These are phyloP conservation scores for Paraplagusia blochii DNA, from an alignment of 2,113 vertebrate genomes.

Conservation along the genomic window DNA sequence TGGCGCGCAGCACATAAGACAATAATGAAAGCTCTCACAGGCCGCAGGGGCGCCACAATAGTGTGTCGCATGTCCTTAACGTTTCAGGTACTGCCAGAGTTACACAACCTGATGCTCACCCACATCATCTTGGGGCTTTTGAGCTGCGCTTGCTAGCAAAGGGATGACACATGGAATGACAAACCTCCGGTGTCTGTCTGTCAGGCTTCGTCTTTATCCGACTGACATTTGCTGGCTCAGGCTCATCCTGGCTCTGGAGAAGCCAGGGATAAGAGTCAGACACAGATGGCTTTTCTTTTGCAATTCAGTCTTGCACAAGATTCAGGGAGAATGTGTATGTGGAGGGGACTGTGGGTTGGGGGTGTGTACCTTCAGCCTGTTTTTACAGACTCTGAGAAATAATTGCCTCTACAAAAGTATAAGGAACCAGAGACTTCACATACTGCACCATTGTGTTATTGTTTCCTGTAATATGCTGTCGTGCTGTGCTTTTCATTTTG, in stretches of 20 bases:
- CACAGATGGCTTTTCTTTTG: slow-evolving; percentile 62
- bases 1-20: slow-evolving; percentile 48
- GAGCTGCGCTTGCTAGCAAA: slow-evolving; percentile 62
- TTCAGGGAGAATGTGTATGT: slow-evolving; percentile 22
- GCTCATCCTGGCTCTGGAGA: slow-evolving; percentile 61
- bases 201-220: slow-evolving; percentile 70
- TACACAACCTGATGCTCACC: slow-evolving; percentile 61
- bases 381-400: slow-evolving; percentile 57
- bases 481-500: slow-evolving; percentile 1
- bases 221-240: slow-evolving; percentile 72
- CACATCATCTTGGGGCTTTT: slow-evolving; percentile 53
- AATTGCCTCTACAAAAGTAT: slow-evolving; percentile 35
- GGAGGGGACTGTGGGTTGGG: neutral
- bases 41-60: slow-evolving; percentile 56
- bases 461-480: slow-evolving; percentile 16
- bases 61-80: slow-evolving; percentile 34
- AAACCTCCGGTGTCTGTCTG: slow-evolving; percentile 70
- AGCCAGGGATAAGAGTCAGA: slow-evolving; percentile 69
- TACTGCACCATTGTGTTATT: slow-evolving; percentile 13
- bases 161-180: slow-evolving; percentile 70
- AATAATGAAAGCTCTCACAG: slow-evolving; percentile 65
- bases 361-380: slow-evolving; percentile 35
- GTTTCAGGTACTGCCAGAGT: slow-evolving; percentile 50
- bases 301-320: slow-evolving; percentile 48
- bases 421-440: slow-evolving; percentile 21